Evolutionary conservation across 2,888 invertebrate species (phyloP), one percentile per base, ranked within the genome.

Genomic region (Agriopis aurantiaria): DNA sequence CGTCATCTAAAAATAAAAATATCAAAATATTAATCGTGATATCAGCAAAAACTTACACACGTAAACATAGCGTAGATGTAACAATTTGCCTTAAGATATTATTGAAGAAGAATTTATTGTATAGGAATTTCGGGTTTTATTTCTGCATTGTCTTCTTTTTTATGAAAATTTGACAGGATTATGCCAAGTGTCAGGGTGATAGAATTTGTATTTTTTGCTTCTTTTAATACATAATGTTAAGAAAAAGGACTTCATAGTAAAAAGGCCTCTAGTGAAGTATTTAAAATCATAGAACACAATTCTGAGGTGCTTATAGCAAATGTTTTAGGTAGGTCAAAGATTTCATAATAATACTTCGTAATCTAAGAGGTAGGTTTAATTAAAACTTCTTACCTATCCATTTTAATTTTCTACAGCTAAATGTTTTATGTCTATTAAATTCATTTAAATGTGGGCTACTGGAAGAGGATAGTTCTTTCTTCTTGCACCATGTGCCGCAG

Each of bases 1-100:
- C 48, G 49, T 58, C 68, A 69, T 69, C 68, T 69, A 48, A 55
- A 64, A 69, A 43, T 10, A n/a, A 43, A 0, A 9, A 43, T 8
- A n/a, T 2, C 11, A 33, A 10, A 17, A 55, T 7, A 9, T 53
- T 5, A 33, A 11, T 33, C 11, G 10, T 0, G 17, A 9, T 10
- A 52, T 17, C 0, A 52, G 9, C n/a, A 0, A 52, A 52, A 52
- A 10, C 17, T 51, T 51, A 52, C 52, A 0, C 9, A 23, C 7
- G 23, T 23, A 23, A 23, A 52, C 5, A 23, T 17, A 52, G 17
- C 5, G 9, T 23, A 3, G 14, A 49, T 8, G 8, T 8, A 3
- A 6, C 8, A 6, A 40, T 55, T 40, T 55, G 41, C 55, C 55
- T 55, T 55, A n/a, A n/a, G 10, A 55, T 12, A 53, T 6, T 53